Evolutionary conservation across 2,113 vertebrate genomes (phyloP), one percentile per base, ranked within the genome.

Genomic region (Elanus axillaris): DNA sequence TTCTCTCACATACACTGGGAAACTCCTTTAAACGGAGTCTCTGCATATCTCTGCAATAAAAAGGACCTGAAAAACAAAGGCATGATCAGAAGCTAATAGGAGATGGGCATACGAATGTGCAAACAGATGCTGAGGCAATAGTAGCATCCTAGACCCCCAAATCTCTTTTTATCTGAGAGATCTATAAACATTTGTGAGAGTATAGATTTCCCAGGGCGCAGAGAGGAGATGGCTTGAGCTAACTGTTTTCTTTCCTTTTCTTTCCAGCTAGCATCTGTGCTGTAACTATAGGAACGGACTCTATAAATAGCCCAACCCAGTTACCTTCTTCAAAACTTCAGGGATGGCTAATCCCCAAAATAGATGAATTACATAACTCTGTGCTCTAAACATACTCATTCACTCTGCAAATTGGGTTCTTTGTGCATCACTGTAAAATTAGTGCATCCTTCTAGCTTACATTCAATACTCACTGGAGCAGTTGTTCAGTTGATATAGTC

Each of bases 281-380:
- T 86, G 93, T 91, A 88, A 77, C 96, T 94, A 81, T 85, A 90
- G 91, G 90, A 95, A 79, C 23, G 0, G 36, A 18, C 23, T 77
- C 86, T 93, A 97, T 94, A 88, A 97, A 97, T 96, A 97, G 67
- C 45, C 66, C 84, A 95, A 78, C 94, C 84, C 90, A 90, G 78
- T 95, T 97, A 95, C 94, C 97, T 96, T 96, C 93, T 92, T 67
- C 86, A 96, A 95, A 94, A 69, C 84, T 90, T 92, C 6, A 4
- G 89, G 85, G 59, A 88, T 86, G 87, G 69, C 69, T 96, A 88
- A 83, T 90, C 66, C 93, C 72, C 59, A 74, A 63, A 97, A 97
- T 92, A 97, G 91, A 88, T 11, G 16, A 91, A 94, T 97, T 96
- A 80, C 90, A 86, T 97, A 97, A 97, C 71, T 47, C 53, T 42